Conservation (phyloP, 1,140 invertebrate species). For the Spodoptera frugiperda region DNA sequence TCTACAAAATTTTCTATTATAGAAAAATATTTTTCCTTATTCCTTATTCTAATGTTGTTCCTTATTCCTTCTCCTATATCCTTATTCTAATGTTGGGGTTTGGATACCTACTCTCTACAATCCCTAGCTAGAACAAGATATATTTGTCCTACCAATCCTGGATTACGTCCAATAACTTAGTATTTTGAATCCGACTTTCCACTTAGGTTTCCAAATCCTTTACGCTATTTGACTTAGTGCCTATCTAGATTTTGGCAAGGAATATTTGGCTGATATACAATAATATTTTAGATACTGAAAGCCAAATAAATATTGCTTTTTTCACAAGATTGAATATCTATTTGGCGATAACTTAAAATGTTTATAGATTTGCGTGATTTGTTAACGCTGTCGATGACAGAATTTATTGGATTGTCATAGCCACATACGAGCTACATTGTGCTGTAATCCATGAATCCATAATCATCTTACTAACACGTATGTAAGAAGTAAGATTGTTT, state of each 20-base stretch:
- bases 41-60: too few species aligned
- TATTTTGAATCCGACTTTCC: not conserved
- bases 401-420: too few species aligned
- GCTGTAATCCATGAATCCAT: too few species aligned
- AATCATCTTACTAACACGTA: too few species aligned
- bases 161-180: not conserved
- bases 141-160: not conserved
- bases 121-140: not conserved
- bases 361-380: too few species aligned
- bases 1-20: too few species aligned
- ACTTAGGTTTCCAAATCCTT: slow-evolving; percentile 5
- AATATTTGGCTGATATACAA: not conserved
- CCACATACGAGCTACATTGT: too few species aligned
- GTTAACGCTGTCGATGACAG: too few species aligned
- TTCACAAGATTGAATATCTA: not conserved
- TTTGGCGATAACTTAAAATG: not conserved
- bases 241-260: slow-evolving; percentile 13
- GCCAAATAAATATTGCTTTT: not conserved
- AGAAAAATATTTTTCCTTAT: too few species aligned
- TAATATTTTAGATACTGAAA: not conserved
- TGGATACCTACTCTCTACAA: not conserved
- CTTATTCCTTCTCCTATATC: too few species aligned
- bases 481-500: too few species aligned
- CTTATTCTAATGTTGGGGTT: too few species aligned
- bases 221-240: not conserved